These are phyloP conservation scores for Clamator glandarius DNA, from an alignment of 2,797 vertebrate genomes.

Conservation along the genomic window DNA sequence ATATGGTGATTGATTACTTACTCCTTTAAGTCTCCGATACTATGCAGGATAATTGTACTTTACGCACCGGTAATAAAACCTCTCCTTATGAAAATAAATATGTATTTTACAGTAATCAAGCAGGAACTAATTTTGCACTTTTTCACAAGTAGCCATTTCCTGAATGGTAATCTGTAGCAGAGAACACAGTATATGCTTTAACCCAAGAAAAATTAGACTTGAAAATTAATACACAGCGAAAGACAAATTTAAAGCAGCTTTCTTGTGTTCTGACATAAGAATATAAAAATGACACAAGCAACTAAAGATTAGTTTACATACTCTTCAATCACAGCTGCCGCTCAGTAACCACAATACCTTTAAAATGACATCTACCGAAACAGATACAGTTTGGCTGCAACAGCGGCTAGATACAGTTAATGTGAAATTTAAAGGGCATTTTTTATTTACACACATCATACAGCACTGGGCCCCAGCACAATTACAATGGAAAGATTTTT, in stretches of 20 bases:
- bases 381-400: conserved; percentile 64
- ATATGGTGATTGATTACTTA: conserved; percentile 30
- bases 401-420: conserved; percentile 44
- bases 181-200: conserved; percentile 67
- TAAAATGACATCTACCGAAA: conserved; percentile 79
- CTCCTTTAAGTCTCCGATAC: conserved; percentile 65
- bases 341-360: conserved; percentile 83
- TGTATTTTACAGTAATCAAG: conserved; percentile 68
- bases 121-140: conserved; percentile 69
- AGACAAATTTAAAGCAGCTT: conserved; percentile 84
- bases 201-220: conserved; percentile 72
- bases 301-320: conserved; percentile 85
- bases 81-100: conserved; percentile 68
- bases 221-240: conserved; percentile 83
- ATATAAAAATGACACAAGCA: conserved; percentile 84
- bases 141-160: conserved; percentile 75
- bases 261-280: conserved; percentile 81
- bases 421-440: conserved; percentile 68
- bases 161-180: conserved; percentile 59
- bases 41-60: conserved; percentile 48
- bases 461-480: conserved; percentile 48
- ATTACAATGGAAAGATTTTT: conserved; percentile 66
- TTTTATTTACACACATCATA: conserved; percentile 57
- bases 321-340: conserved; percentile 84
- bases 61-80: conserved; percentile 53